Percentiles rank a stretch among this genome's conserved stretches.
Conservation (phyloP, 2,113 vertebrate species). For the Sinocyclocheilus anshuiensis region DNA sequence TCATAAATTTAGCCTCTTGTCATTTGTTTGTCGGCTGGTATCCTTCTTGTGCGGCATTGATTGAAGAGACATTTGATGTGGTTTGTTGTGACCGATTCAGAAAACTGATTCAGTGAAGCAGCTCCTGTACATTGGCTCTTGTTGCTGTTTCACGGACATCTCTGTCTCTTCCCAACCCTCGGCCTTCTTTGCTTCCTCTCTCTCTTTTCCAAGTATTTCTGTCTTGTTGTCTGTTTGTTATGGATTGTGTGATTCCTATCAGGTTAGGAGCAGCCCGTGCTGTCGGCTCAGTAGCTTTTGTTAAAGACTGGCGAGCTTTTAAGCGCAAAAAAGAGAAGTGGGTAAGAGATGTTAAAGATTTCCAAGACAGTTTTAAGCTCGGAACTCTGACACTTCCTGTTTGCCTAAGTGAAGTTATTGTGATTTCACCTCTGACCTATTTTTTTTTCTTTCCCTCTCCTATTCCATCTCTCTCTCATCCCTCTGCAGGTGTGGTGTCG, state of each 20-base stretch:
- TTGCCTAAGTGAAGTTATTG: constrained; percentile 25
- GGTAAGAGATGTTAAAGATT: constrained; percentile 56
- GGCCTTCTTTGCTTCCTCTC: background rate
- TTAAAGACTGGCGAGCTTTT: constrained; percentile 52
- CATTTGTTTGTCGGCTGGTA: constrained; percentile 30
- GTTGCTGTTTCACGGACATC: constrained; percentile 19
- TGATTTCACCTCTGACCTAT: background rate
- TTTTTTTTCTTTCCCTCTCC: background rate
- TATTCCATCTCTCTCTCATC: constrained; percentile 7
- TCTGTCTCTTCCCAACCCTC: background rate
- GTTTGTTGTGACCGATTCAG: background rate
- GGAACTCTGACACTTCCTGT: constrained; percentile 44
- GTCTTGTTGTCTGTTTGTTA: constrained; percentile 43
- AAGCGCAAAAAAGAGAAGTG: constrained; percentile 52
- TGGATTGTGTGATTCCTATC: constrained; percentile 58
- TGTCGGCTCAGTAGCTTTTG: constrained; percentile 55
- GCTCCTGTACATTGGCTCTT: constrained; percentile 12
- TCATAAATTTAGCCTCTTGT: constrained; percentile 39
- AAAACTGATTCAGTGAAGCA: constrained; percentile 1
- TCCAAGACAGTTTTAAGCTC: constrained; percentile 50
- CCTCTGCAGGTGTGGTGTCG: constrained; percentile 85
- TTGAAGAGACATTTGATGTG: background rate
- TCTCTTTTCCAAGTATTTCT: constrained; percentile 37
- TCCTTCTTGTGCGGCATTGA: background rate
- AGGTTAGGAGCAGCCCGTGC: constrained; percentile 56